Evolutionary conservation across 2,113 vertebrate genomes (phyloP).

Genomic region (Caloenas nicobarica): DNA sequence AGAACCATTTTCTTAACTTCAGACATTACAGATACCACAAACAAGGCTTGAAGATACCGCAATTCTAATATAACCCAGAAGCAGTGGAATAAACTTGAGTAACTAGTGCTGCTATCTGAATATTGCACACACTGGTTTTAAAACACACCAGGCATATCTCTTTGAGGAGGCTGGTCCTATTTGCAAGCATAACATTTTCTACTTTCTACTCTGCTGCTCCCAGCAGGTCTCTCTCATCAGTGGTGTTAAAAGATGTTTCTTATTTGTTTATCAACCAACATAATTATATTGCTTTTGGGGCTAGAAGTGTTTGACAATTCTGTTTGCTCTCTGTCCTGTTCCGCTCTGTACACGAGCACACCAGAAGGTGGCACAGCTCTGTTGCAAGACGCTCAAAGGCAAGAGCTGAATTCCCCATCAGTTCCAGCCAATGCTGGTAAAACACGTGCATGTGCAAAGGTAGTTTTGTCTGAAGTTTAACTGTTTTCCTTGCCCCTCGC

Average conservation of each 20-base stretch:
- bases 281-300: background rate
- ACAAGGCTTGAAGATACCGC: background rate
- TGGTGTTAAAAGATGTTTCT: background rate
- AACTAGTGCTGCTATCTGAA: background rate
- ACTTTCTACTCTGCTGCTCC: background rate
- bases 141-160: background rate
- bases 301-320: background rate
- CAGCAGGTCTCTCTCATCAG: background rate
- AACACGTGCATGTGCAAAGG: accelerated
- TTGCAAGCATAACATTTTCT: background rate
- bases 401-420: background rate
- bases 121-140: background rate
- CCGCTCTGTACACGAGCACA: background rate
- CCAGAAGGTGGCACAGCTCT: conserved; percentile 25
- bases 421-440: background rate
- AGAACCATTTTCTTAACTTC: background rate
- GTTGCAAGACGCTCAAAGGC: background rate
- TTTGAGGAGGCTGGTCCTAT: background rate
- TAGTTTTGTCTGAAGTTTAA: background rate
- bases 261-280: background rate
- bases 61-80: background rate
- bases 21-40: background rate
- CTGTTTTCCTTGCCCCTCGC: background rate
- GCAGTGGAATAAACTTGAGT: background rate
- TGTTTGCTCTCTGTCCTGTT: background rate